Base-by-base conservation (phyloP, 2,113 vertebrate genomes). In the Pteruthius melanotis region DNA sequence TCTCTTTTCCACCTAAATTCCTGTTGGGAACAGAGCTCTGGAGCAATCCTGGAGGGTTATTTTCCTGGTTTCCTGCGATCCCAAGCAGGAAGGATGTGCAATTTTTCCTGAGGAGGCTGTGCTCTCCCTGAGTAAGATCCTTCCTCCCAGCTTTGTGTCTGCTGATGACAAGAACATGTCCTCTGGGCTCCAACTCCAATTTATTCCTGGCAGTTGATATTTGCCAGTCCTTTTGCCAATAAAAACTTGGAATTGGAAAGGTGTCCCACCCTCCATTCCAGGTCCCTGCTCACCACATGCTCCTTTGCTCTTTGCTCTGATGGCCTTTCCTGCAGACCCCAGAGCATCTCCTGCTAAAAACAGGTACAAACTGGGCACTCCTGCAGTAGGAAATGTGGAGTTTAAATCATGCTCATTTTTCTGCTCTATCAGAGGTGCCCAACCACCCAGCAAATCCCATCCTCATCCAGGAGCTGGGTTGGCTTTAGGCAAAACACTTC, bases 201-300 rank as follows among this genome's bases (percentile, higher is more conserved):
- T 75, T 92, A 71, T 95, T 93, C 93, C 94, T 95, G 96, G 94
- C 94, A 76, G 11, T 83, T 90, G 60, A 5, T 11, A n/a, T 65
- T 64, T 86, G 83, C 83, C 59, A 40, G 33, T 27, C 44, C 63
- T 60, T 79, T 13, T 88, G 94, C 96, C 96, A 95, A 83, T 9
- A 68, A 79, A 92, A 95, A 88, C 94, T 68, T 45, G 4, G n/a
- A 3, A 2, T 28, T 83, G 89, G 94, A 50, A 64, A 7, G n/a
- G 66, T 39, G 4, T 71, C 89, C 91, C 91, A 35, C 57, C 93
- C 83, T 71, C 93, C 83, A 28, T 59, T 65, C 92, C 94, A 72
- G 90, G 22, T 77, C 84, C 94, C 81, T 95, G 83, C 47, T 95
- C 90, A 23, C 83, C 81, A 72, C 9, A 45, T 83, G 87, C 76